Percentiles rank a stretch among this genome's conserved stretches.
These are phyloP conservation scores for Telmatherina bonti DNA, from an alignment of 2,797 vertebrate genomes.

Conservation along the genomic window DNA sequence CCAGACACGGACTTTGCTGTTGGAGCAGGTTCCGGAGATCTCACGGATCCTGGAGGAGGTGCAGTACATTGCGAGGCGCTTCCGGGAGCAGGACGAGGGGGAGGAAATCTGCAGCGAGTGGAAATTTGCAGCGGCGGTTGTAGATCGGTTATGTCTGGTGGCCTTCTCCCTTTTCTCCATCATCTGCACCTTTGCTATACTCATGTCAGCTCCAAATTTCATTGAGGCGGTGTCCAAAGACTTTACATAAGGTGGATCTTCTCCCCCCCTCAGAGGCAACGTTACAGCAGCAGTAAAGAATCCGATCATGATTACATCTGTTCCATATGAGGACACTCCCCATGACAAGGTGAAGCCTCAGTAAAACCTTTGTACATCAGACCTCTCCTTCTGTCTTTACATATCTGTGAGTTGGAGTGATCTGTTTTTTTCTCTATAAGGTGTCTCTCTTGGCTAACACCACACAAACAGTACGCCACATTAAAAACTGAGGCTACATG, in stretches of 20 bases:
- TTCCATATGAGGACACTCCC: constrained; percentile 31
- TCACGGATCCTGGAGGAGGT: constrained; percentile 90
- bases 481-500: constrained; percentile 18
- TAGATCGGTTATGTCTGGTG: constrained; percentile 92
- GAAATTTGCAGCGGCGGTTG: constrained; percentile 93
- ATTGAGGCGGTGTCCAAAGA: constrained; percentile 93
- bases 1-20: constrained; percentile 76
- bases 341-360: constrained; percentile 37
- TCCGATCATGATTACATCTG: constrained; percentile 34
- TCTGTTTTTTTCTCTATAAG: constrained; percentile 27
- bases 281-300: constrained; percentile 20
- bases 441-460: constrained; percentile 21
- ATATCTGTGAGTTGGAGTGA: constrained; percentile 34
- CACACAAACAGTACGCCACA: constrained; percentile 8
- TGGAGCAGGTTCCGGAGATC: constrained; percentile 84
- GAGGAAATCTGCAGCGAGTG: constrained; percentile 91
- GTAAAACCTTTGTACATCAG: constrained; percentile 24
- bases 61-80: constrained; percentile 88
- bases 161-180: constrained; percentile 93
- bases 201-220: constrained; percentile 94
- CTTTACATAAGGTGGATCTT: constrained; percentile 82
- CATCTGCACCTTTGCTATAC: constrained; percentile 92
- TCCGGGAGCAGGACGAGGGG: constrained; percentile 88
- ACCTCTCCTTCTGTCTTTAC: constrained; percentile 27
- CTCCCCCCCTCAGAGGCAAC: neutral